phyloP scores from a whole-genome alignment of 2,888 invertebrate genomes.

The Tenthredo mesomela region DNA sequence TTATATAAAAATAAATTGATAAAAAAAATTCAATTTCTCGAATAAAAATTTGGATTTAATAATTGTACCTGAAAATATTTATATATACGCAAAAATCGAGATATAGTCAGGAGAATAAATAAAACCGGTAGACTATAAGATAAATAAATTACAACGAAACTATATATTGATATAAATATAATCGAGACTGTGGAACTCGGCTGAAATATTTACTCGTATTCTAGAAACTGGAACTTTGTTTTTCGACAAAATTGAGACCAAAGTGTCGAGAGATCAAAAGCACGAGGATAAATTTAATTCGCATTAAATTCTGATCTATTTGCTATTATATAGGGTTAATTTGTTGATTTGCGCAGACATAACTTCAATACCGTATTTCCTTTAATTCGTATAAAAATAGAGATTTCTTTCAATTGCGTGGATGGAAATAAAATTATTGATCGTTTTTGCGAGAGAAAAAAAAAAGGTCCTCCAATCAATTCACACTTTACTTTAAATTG shows the following conservation, averaged over 20 bases:
- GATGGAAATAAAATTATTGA: neutral
- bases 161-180: too few relatives aligned
- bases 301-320: neutral
- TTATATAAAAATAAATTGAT: too few relatives aligned
- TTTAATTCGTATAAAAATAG: neutral
- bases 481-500: neutral
- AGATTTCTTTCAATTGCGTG: too few relatives aligned
- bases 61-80: too few relatives aligned
- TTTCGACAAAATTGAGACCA: neutral
- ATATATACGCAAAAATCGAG: too few relatives aligned
- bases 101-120: too few relatives aligned
- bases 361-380: neutral
- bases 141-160: too few relatives aligned
- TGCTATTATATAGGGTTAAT: too few relatives aligned
- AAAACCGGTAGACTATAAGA: too few relatives aligned
- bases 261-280: slow-evolving; percentile 24
- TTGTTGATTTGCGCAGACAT: neutral
- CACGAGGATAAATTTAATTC: neutral
- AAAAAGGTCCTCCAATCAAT: neutral
- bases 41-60: too few relatives aligned
- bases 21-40: too few relatives aligned
- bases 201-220: neutral
- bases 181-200: too few relatives aligned
- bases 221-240: neutral
- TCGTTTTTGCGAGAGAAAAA: neutral